A percentile compares a stretch with the other conserved stretches of the same genome.
These are phyloP conservation scores for Zoroaster sp. DNA, from an alignment of 53 echinoderm and acorn worm species.

Conservation along the genomic window DNA sequence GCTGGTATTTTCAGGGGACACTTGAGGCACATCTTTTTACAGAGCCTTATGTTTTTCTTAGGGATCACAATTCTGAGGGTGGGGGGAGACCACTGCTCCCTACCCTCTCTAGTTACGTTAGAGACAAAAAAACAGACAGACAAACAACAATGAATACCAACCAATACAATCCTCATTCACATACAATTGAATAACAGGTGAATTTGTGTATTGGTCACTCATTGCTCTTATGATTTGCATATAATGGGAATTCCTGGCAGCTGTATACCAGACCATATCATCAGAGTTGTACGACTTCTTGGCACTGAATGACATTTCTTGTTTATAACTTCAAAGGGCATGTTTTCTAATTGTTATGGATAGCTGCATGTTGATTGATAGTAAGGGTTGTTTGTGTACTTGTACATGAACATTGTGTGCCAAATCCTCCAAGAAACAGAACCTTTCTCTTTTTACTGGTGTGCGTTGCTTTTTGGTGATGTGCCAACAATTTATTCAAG, in stretches of 20 bases:
- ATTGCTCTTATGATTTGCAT: background rate
- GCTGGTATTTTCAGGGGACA: too few species aligned
- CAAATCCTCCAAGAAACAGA: background rate
- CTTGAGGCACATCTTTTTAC: too few species aligned
- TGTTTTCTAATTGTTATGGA: background rate
- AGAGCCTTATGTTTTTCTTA: too few species aligned
- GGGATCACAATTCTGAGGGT: too few species aligned
- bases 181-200: too few species aligned
- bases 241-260: background rate
- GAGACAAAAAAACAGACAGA: too few species aligned
- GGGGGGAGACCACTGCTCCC: too few species aligned
- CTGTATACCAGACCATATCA: too few species aligned
- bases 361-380: background rate
- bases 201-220: background rate
- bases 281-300: background rate
- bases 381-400: background rate
- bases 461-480: background rate
- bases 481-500: slow-evolving; percentile 21
- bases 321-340: background rate
- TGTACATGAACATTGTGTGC: background rate
- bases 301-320: background rate
- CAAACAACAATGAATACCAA: too few species aligned
- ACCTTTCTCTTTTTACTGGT: background rate
- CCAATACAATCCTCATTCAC: too few species aligned
- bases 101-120: too few species aligned